These are phyloP conservation scores for Pseudochromis fuscus DNA, from an alignment of 2,797 vertebrate genomes.

Conservation along the genomic window DNA sequence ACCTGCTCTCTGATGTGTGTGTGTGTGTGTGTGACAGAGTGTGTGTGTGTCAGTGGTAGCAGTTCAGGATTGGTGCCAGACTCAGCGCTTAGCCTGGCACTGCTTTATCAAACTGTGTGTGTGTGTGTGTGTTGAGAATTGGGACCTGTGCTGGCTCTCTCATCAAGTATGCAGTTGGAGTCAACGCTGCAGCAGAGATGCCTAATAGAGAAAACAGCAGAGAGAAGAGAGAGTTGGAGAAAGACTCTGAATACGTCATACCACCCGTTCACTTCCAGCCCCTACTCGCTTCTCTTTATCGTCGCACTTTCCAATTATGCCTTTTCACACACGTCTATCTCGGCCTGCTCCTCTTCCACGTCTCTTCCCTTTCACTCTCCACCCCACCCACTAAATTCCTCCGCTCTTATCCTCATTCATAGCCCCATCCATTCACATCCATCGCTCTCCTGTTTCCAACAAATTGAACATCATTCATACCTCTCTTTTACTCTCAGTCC, in stretches of 20 bases:
- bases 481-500: conserved; percentile 47
- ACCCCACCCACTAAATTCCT: conserved; percentile 60
- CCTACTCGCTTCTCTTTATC: conserved; percentile 62
- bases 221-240: conserved; percentile 53
- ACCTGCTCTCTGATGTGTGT: conserved; percentile 16
- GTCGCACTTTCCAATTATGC: conserved; percentile 69
- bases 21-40: conserved; percentile 10
- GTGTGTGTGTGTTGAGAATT: conserved; percentile 46
- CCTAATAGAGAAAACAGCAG: conserved; percentile 62
- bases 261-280: conserved; percentile 65
- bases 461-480: conserved; percentile 71
- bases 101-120: conserved; percentile 47
- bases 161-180: conserved; percentile 79
- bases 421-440: conserved; percentile 50
- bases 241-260: conserved; percentile 63
- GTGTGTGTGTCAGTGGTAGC: conserved; percentile 32
- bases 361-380: conserved; percentile 58
- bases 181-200: conserved; percentile 76
- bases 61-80: conserved; percentile 66
- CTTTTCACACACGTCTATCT: conserved; percentile 72
- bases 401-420: conserved; percentile 61
- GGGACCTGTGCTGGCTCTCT: conserved; percentile 63
- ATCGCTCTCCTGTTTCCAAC: conserved; percentile 48
- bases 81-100: conserved; percentile 57
- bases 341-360: conserved; percentile 57